Percentiles rank a stretch among this genome's conserved stretches.
phyloP scores from a whole-genome alignment of 2,888 invertebrate genomes.

The Chrysomela aeneicollis region DNA sequence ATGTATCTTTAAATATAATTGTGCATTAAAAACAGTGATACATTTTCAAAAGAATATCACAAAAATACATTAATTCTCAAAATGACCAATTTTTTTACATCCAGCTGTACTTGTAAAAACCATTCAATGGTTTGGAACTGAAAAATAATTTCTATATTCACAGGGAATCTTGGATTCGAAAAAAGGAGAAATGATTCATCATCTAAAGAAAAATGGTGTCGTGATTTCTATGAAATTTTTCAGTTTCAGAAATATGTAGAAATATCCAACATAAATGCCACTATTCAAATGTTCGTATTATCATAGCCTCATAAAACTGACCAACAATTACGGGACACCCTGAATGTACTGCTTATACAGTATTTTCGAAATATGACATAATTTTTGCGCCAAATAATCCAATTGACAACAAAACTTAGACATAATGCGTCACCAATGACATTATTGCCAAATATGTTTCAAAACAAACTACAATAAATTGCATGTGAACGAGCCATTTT shows the following conservation, averaged over 20 bases:
- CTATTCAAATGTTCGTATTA: background rate
- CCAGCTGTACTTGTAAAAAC: background rate
- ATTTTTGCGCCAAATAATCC: background rate
- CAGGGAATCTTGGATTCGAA: background rate
- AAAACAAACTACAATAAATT: too few relatives aligned
- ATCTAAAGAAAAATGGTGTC: too few relatives aligned
- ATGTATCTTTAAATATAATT: constrained; percentile 2
- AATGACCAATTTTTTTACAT: background rate
- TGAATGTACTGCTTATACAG: background rate
- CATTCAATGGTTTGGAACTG: too few relatives aligned
- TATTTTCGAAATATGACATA: background rate
- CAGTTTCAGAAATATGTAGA: too few relatives aligned
- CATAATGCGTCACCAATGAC: background rate
- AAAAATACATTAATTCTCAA: background rate
- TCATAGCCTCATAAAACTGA: background rate
- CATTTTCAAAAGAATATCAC: constrained; percentile 13
- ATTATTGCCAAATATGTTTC: background rate
- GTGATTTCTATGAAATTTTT: too few relatives aligned
- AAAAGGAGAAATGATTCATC: too few relatives aligned
- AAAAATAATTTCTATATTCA: background rate
- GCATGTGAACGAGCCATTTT: too few relatives aligned
- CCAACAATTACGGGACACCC: background rate
- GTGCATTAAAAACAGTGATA: constrained; percentile 17
- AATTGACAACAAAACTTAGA: too few relatives aligned
- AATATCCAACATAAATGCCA: background rate